A percentile compares a stretch with the other conserved stretches of the same genome.
Evolutionary conservation across 2,797 vertebrate species (phyloP).

Genomic region (Syndactyla subalaris): DNA sequence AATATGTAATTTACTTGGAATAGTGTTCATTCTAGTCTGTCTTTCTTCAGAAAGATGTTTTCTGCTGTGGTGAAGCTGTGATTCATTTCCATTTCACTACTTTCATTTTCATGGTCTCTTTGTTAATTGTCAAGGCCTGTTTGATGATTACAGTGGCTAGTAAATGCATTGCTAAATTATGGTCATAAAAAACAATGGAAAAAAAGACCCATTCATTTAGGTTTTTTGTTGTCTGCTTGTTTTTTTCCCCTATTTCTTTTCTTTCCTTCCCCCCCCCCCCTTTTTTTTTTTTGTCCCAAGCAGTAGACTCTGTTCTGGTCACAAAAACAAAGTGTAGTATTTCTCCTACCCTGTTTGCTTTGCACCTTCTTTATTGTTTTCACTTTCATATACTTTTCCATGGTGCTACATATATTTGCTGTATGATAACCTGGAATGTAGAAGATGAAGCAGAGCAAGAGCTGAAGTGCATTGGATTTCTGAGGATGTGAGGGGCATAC

Average conservation of each 20-base stretch:
- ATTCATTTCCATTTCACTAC: slow-evolving; percentile 69
- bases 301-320: background rate
- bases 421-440: background rate
- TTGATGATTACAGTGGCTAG: slow-evolving; percentile 67
- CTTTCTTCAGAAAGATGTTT: slow-evolving; percentile 68
- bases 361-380: background rate
- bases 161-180: slow-evolving; percentile 66
- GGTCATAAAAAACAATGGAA: slow-evolving; percentile 43
- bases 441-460: background rate
- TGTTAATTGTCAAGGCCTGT: slow-evolving; percentile 65
- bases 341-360: background rate
- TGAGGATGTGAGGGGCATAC: background rate
- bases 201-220: slow-evolving; percentile 46
- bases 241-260: fast-evolving
- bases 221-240: background rate
- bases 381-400: background rate
- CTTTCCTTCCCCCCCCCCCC: fast-evolving
- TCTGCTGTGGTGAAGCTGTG: slow-evolving; percentile 64
- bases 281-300: background rate
- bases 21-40: slow-evolving; percentile 48
- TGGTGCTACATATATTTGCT: background rate
- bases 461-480: background rate
- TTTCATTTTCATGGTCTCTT: slow-evolving; percentile 67
- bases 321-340: background rate
- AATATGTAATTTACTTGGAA: slow-evolving; percentile 67